Conservation (phyloP, 1,140 invertebrate species). For the Dinoponera quadriceps region DNA sequence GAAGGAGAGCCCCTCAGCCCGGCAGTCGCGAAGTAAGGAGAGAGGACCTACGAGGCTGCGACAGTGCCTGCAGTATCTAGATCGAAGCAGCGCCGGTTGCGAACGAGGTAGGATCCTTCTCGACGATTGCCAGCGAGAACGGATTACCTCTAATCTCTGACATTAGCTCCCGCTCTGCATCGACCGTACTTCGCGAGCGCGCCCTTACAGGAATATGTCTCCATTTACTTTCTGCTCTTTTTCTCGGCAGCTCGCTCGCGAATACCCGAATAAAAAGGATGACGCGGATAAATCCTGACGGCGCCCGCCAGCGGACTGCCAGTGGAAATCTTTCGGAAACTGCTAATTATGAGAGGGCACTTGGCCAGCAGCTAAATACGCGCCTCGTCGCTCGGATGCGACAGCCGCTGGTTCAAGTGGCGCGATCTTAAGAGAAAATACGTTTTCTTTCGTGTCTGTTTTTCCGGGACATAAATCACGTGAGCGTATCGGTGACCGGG, state of each 20-base stretch:
- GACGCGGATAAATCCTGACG: slow-evolving; percentile 65
- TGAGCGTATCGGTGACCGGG: not conserved
- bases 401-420: not conserved
- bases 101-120: slow-evolving; percentile 60
- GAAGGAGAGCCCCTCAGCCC: not conserved
- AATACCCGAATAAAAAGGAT: slow-evolving; percentile 64
- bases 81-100: slow-evolving; percentile 60
- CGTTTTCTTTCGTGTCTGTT: not conserved
- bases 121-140: slow-evolving; percentile 70
- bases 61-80: slow-evolving; percentile 66
- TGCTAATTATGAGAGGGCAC: slow-evolving; percentile 63
- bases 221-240: slow-evolving; percentile 66
- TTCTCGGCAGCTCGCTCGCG: slow-evolving; percentile 51
- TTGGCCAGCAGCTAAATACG: slow-evolving; percentile 27
- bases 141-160: slow-evolving; percentile 76
- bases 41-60: slow-evolving; percentile 23
- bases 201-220: slow-evolving; percentile 69
- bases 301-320: slow-evolving; percentile 7
- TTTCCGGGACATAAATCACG: not conserved
- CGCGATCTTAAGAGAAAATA: not conserved
- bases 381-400: not conserved
- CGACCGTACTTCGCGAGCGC: slow-evolving; percentile 62
- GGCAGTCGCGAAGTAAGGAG: not conserved
- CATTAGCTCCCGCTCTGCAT: slow-evolving; percentile 69
- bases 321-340: slow-evolving; percentile 44